Conservation (phyloP, 2,113 vertebrate species). For the Paracanthobrama guichenoti region DNA sequence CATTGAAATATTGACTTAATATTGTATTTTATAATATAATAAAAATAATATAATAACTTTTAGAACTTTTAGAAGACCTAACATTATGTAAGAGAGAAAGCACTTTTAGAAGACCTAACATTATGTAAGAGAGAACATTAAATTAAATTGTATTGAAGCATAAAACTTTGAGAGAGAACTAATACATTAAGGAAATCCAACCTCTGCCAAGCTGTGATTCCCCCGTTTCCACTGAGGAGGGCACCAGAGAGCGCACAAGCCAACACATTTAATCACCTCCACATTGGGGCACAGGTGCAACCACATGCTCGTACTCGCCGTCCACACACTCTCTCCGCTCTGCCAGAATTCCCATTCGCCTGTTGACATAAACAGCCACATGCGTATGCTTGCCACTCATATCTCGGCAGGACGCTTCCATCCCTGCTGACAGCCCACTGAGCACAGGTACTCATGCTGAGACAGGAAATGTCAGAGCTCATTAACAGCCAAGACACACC, state of each 20-base stretch:
- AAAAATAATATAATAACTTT: background rate
- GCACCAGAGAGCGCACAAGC: slow-evolving; percentile 64
- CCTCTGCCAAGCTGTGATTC: background rate
- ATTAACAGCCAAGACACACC: slow-evolving; percentile 63
- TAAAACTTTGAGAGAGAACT: background rate
- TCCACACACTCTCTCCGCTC: slow-evolving; percentile 14
- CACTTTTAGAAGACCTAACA: background rate
- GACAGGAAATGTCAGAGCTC: slow-evolving; percentile 75
- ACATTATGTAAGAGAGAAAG: no score
- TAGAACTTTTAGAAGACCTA: background rate
- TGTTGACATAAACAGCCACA: slow-evolving; percentile 47
- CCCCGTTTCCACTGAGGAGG: slow-evolving; percentile 64
- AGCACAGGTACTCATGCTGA: slow-evolving; percentile 67
- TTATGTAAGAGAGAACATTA: no score
- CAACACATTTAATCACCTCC: slow-evolving; percentile 10
- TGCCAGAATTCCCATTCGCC: slow-evolving; percentile 42
- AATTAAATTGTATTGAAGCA: background rate
- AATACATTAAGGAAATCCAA: background rate
- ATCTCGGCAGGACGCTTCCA: slow-evolving; percentile 57
- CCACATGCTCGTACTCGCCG: slow-evolving; percentile 36
- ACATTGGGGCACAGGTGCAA: slow-evolving; percentile 51
- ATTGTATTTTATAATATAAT: background rate
- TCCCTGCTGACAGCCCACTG: slow-evolving; percentile 63
- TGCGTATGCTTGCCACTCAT: slow-evolving; percentile 47
- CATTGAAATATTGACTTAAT: no score